A percentile compares a stretch with the other conserved stretches of the same genome.
phyloP scores from a whole-genome alignment of 92 coral and sea anemone species.

The Blastomussa wellsi region DNA sequence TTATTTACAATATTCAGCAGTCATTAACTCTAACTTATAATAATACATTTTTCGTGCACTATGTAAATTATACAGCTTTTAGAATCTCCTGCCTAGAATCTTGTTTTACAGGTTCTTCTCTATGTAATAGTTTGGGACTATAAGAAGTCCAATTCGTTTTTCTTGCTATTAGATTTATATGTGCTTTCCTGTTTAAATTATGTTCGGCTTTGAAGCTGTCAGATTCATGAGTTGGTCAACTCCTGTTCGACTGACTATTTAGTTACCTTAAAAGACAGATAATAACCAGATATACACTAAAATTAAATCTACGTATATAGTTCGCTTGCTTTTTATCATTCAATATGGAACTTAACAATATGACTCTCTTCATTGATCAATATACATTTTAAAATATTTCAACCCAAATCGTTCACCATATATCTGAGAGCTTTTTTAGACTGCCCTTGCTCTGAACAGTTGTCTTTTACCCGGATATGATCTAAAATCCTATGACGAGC shows the following conservation, averaged over 20 bases:
- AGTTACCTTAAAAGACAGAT: too few species aligned
- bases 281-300: too few species aligned
- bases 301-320: too few species aligned
- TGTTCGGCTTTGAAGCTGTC: background rate
- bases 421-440: background rate
- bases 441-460: background rate
- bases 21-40: background rate
- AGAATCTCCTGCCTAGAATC: background rate
- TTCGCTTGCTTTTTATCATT: too few species aligned
- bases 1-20: background rate
- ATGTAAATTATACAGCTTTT: background rate
- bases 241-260: too few species aligned
- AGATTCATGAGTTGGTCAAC: too few species aligned
- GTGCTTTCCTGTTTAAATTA: background rate
- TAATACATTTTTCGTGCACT: background rate
- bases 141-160: too few species aligned
- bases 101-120: background rate
- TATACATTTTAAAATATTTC: background rate
- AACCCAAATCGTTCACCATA: background rate
- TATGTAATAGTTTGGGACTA: background rate
- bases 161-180: background rate
- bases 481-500: constrained; percentile 22
- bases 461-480: background rate
- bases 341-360: too few species aligned
- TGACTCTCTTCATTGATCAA: background rate